These are phyloP conservation scores for Smittia sp. DNA, from an alignment of 2,888 invertebrate species.

Conservation along the genomic window DNA sequence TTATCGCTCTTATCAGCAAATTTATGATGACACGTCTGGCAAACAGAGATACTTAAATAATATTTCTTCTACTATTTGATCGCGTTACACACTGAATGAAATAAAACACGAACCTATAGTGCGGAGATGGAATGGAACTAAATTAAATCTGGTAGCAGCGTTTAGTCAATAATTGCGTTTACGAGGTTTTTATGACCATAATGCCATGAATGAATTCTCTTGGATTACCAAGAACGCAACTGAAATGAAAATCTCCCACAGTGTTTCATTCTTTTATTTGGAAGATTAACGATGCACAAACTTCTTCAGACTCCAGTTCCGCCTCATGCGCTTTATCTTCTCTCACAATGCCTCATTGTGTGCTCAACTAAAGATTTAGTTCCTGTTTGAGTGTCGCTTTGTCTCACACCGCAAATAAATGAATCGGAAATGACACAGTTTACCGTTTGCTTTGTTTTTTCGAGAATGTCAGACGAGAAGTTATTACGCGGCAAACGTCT, in stretches of 20 bases:
- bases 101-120: neutral
- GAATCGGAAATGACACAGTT: slow-evolving; percentile 38
- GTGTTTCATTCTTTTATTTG: slow-evolving; percentile 30
- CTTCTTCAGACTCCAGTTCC: neutral
- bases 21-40: slow-evolving; percentile 41
- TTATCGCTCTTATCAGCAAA: slow-evolving; percentile 39
- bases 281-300: slow-evolving; percentile 31
- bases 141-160: slow-evolving; percentile 41
- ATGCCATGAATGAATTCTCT: slow-evolving; percentile 14
- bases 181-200: slow-evolving; percentile 15
- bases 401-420: slow-evolving; percentile 24
- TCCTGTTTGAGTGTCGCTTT: neutral
- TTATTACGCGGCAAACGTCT: neutral
- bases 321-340: slow-evolving; percentile 3
- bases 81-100: neutral
- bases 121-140: slow-evolving; percentile 26
- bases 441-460: neutral
- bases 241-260: slow-evolving; percentile 41
- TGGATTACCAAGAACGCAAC: neutral
- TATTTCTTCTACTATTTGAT: slow-evolving; percentile 28
- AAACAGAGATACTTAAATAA: slow-evolving; percentile 28
- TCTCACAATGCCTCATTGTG: too few relatives aligned
- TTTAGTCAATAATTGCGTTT: slow-evolving; percentile 41
- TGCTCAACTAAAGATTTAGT: neutral
- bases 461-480: neutral